phyloP scores from a whole-genome alignment of 2,888 invertebrate genomes.

The Eilema caniola region DNA sequence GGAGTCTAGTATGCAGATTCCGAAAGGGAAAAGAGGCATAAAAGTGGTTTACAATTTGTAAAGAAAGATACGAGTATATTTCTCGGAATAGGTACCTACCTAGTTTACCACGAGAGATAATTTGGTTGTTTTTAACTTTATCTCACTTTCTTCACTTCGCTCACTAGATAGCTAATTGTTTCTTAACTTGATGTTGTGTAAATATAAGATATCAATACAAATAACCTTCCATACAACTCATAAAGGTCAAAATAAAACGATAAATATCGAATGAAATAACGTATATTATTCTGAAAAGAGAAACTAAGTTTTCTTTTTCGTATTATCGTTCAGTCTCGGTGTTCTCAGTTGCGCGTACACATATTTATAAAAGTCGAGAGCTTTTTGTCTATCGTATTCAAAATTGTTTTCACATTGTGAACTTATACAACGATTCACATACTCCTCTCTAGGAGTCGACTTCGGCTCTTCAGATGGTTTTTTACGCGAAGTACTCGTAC shows the following conservation, averaged over 20 bases:
- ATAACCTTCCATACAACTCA: constrained; percentile 3
- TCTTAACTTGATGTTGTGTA: background rate
- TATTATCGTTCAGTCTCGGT: constrained; percentile 64
- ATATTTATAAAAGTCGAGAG: constrained; percentile 83
- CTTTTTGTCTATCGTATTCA: constrained; percentile 78
- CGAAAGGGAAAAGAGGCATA: too few relatives aligned
- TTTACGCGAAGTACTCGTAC: constrained; percentile 66
- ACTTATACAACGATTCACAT: constrained; percentile 71
- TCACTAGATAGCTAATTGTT: background rate
- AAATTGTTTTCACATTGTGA: constrained; percentile 71
- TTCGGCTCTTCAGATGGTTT: constrained; percentile 60
- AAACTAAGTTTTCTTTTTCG: constrained; percentile 62
- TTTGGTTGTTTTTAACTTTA: background rate
- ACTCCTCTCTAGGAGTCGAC: constrained; percentile 63
- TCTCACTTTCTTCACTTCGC: background rate
- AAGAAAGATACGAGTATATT: too few relatives aligned
- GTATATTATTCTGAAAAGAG: constrained; percentile 48
- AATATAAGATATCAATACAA: constrained; percentile 4
- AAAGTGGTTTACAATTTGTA: too few relatives aligned
- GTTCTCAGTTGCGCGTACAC: constrained; percentile 80
- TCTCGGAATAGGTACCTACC: too few relatives aligned
- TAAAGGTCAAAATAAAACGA: constrained; percentile 40
- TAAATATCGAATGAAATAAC: constrained; percentile 37
- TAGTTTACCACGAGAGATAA: too few relatives aligned
- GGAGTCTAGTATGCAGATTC: too few relatives aligned